Conservation (phyloP, 2,113 vertebrate species). For the Ictalurus punctatus region DNA sequence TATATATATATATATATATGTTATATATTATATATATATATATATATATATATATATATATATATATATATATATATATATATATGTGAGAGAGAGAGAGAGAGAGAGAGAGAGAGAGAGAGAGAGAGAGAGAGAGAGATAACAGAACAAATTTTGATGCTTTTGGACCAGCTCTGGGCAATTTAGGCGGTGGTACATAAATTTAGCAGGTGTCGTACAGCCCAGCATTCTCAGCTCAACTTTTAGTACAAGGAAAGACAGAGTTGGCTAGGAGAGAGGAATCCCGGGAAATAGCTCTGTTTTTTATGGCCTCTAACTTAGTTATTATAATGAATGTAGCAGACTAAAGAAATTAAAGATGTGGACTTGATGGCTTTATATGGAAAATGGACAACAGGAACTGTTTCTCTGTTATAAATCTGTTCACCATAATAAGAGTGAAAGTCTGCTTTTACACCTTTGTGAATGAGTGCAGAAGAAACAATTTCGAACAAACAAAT, state of each 20-base stretch:
- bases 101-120: too few relatives aligned
- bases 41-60: too few relatives aligned
- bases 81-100: too few relatives aligned
- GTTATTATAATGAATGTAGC: conserved; percentile 32
- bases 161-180: background rate
- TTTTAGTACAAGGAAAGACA: background rate
- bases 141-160: too few relatives aligned
- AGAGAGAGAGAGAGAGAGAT: too few relatives aligned
- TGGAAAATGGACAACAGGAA: conserved; percentile 46
- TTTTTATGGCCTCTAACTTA: conserved; percentile 16
- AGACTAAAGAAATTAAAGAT: conserved; percentile 36
- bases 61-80: too few relatives aligned
- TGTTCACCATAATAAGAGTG: conserved; percentile 41
- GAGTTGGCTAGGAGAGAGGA: background rate
- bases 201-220: conserved; percentile 45
- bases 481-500: conserved; percentile 60
- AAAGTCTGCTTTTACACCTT: conserved; percentile 54
- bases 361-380: conserved; percentile 44
- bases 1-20: too few relatives aligned
- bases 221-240: background rate
- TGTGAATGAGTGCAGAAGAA: conserved; percentile 51
- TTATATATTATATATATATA: too few relatives aligned
- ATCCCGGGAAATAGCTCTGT: conserved; percentile 27
- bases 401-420: conserved; percentile 26
- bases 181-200: background rate